These are phyloP conservation scores for Hippolais icterina DNA, from an alignment of 2,113 vertebrate species.

Conservation along the genomic window DNA sequence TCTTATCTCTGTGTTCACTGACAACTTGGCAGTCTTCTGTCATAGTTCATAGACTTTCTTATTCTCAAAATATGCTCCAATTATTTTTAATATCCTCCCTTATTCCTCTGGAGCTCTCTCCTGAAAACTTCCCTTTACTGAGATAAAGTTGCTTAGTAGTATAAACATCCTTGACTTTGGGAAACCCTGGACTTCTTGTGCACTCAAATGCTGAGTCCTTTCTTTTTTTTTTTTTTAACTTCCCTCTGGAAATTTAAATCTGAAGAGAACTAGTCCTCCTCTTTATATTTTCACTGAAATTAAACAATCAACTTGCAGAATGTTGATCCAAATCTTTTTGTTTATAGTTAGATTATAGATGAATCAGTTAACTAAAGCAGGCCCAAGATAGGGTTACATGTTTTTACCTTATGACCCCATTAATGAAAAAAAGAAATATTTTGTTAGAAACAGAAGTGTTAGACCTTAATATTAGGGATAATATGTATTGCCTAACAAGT, in stretches of 20 bases:
- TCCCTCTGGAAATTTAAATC: background rate
- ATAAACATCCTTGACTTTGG: background rate
- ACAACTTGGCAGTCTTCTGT: background rate
- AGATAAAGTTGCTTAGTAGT: background rate
- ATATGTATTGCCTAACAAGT: background rate
- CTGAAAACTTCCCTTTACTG: background rate
- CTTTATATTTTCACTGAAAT: background rate
- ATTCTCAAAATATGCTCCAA: background rate
- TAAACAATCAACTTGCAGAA: background rate
- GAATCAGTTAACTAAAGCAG: background rate
- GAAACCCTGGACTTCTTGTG: background rate
- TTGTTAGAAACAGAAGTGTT: background rate
- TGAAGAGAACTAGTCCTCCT: background rate
- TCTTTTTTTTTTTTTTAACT: background rate
- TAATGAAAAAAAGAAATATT: background rate
- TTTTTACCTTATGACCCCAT: background rate
- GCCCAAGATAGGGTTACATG: background rate
- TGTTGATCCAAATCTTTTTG: background rate
- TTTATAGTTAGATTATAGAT: background rate
- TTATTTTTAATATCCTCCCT: background rate
- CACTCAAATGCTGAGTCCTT: background rate
- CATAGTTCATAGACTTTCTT: background rate
- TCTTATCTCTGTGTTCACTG: background rate
- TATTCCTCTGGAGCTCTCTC: background rate
- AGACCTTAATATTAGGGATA: background rate